Evolutionary conservation across 2,113 vertebrate genomes (phyloP).

Genomic region (Elephantulus edwardii): DNA sequence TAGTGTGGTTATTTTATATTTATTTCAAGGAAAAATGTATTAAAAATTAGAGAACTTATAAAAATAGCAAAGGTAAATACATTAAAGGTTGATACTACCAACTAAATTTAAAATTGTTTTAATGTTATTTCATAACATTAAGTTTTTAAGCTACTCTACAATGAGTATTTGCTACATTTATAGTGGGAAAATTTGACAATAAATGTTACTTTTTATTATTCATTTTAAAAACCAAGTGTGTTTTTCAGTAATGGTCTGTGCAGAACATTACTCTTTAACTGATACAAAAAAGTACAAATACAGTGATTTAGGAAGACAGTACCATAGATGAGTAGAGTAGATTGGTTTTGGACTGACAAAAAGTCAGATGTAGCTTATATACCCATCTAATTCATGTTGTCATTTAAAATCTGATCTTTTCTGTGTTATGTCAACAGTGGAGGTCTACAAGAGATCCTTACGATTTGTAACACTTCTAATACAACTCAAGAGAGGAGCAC

Average conservation of each 20-base stretch:
- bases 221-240: background rate
- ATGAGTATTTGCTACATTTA: background rate
- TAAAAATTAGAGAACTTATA: slow-evolving; percentile 16
- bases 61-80: background rate
- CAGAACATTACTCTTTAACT: slow-evolving; percentile 26
- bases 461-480: slow-evolving; percentile 30
- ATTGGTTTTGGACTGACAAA: background rate
- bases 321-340: background rate
- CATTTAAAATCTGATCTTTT: slow-evolving; percentile 35
- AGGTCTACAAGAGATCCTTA: background rate
- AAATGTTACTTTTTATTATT: background rate
- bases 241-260: background rate
- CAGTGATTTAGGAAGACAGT: background rate
- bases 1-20: background rate
- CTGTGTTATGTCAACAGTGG: background rate
- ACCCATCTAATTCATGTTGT: background rate
- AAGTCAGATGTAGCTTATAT: background rate
- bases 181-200: background rate
- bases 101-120: background rate
- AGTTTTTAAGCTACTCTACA: background rate
- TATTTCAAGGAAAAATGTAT: background rate
- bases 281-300: background rate
- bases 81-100: background rate
- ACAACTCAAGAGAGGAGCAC: slow-evolving; percentile 6
- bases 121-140: background rate